Conservation (phyloP, 2,113 vertebrate species). For the Dipodomys stephensi region DNA sequence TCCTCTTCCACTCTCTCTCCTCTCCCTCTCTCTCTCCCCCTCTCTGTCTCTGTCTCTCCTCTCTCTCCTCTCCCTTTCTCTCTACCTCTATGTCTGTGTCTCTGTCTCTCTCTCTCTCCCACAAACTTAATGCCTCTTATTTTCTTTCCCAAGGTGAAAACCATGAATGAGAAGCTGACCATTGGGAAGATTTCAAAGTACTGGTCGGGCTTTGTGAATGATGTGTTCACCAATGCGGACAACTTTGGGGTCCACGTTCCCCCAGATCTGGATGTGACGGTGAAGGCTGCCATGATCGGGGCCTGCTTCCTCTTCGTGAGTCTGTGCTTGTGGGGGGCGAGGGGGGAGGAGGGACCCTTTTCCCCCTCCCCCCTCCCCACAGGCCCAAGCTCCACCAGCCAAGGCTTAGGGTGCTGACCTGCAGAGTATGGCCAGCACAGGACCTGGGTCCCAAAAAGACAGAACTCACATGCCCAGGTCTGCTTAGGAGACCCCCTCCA, state of each 20-base stretch:
- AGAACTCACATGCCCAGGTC: background rate
- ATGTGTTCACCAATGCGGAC: slow-evolving; percentile 95
- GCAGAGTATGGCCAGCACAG: background rate
- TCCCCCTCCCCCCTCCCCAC: background rate
- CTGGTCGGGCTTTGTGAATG: slow-evolving; percentile 96
- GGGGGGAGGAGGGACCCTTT: background rate
- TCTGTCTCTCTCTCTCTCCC: background rate
- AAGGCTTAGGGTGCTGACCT: background rate
- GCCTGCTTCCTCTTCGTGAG: slow-evolving; percentile 98
- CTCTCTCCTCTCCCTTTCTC: too few species aligned
- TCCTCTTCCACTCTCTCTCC: too few species aligned
- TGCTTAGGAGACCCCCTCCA: background rate
- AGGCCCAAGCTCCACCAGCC: too few species aligned
- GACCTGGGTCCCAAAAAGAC: background rate
- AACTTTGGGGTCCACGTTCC: slow-evolving; percentile 98
- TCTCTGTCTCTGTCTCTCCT: background rate
- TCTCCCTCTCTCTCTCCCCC: too few species aligned
- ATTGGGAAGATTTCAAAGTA: slow-evolving; percentile 99
- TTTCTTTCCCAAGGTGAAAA: slow-evolving; percentile 89
- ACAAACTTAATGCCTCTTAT: background rate
- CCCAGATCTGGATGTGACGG: slow-evolving; percentile 95
- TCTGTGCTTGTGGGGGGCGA: slow-evolving; percentile 37
- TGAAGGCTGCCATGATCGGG: slow-evolving; percentile 97
- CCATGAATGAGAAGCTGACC: slow-evolving; percentile 93
- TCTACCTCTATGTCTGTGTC: background rate